Base-by-base conservation (phyloP, 2,797 vertebrate genomes). In the Muraenolepis orangiensis region DNA sequence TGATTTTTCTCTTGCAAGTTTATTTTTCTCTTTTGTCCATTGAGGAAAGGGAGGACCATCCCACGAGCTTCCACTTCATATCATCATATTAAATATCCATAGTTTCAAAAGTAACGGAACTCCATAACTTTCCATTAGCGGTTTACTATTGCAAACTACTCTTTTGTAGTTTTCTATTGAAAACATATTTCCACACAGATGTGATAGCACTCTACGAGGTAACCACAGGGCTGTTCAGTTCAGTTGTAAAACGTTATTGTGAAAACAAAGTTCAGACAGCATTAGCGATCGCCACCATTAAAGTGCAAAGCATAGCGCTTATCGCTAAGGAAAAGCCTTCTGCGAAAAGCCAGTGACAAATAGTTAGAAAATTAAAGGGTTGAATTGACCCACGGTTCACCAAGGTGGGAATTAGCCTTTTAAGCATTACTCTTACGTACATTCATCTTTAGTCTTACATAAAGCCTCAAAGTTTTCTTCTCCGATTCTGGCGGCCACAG, bases 401-500 rank as follows among this genome's bases (percentile, higher is more conserved):
- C 42, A 18, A 29, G 77, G 57, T 77, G 76, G 74, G 72, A 71
- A 72, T 13, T 20, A 68, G 18, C 42, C 18, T 51, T 20, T 20
- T 20, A 51, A 18, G n/a, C 7, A 78, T n/a, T n/a, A 70, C 16
- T 73, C 18, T 72, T 72, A 31, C 71, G 66, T n/a, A 70, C 46
- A 86, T 73, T 76, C n/a, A n/a, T n/a, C n/a, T n/a, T n/a, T n/a
- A n/a, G n/a, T n/a, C n/a, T n/a, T n/a, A n/a, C n/a, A n/a, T n/a
- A 69, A 73, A 76, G 76, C 86, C 77, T 18, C 16, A 51, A 2
- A 51, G 6, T 20, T 51, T 51, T 51, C 42, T 20, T 6, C 18
- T 51, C 42, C 84, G 89, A 85, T 85, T 78, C 81, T 76, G 84
- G 76, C 74, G 72, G 84, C 73, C 66, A 30, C 74, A 77, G 69